Conservation (phyloP, 2,113 vertebrate genomes). For the Rhinoderma darwinii region DNA sequence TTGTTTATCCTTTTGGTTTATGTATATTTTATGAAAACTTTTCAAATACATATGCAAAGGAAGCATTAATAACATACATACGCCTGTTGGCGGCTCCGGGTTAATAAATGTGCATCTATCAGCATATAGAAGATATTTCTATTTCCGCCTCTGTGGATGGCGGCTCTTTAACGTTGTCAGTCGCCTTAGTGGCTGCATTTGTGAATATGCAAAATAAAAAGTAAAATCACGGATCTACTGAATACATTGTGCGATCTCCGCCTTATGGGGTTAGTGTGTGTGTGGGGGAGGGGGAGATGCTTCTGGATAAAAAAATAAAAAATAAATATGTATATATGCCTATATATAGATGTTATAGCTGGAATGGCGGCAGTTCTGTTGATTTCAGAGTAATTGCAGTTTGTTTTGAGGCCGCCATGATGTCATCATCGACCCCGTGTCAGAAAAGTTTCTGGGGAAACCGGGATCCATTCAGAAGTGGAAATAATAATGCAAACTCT, state of each 20-base stretch:
- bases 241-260: not conserved
- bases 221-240: not conserved
- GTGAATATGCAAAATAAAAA: not conserved
- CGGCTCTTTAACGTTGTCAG: not conserved
- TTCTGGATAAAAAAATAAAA: not conserved
- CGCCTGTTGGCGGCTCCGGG: not conserved
- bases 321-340: not conserved
- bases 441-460: too few species aligned
- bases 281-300: not conserved
- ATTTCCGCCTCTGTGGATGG: not conserved
- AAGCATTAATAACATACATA: not conserved
- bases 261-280: not conserved
- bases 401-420: too few species aligned
- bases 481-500: too few species aligned
- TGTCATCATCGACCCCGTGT: too few species aligned
- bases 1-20: not conserved
- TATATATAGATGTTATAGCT: too few species aligned
- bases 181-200: not conserved
- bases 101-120: slow-evolving; percentile 37
- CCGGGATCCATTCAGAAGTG: too few species aligned
- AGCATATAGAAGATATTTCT: not conserved
- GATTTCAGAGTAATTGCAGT: too few species aligned
- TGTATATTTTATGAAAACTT: slow-evolving; percentile 3
- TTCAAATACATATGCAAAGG: slow-evolving; percentile 22
- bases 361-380: too few species aligned